Conservation (phyloP, 2,888 invertebrate genomes). For the Drosophila nr. perissopoda region DNA sequence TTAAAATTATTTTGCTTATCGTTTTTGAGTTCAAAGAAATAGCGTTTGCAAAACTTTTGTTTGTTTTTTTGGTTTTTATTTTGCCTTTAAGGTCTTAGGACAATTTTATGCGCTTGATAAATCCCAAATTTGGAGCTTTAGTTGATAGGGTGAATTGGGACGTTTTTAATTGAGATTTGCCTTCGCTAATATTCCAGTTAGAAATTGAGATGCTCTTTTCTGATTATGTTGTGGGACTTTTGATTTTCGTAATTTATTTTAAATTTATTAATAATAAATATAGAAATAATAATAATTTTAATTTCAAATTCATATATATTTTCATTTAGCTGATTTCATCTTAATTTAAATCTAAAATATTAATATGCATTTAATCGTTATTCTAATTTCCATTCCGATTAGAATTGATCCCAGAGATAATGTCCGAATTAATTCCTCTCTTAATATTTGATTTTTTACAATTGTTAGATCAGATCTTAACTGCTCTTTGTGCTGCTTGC, state of each 20-base stretch:
- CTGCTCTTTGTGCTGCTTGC: not conserved
- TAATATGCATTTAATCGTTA: not conserved
- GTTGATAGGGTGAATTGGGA: not conserved
- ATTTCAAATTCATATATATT: not conserved
- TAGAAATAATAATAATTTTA: not conserved
- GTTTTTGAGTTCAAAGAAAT: constrained; percentile 40
- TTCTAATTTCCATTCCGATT: not conserved
- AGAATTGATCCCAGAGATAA: not conserved
- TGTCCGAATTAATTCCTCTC: not conserved
- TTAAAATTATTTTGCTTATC: constrained; percentile 53
- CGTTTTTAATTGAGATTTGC: not conserved
- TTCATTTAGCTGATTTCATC: not conserved
- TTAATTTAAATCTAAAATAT: not conserved
- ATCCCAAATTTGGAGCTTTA: constrained; percentile 12
- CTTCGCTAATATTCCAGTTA: not conserved
- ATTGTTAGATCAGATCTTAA: constrained; percentile 12
- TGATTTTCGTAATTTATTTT: not conserved
- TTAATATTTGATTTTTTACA: not conserved
- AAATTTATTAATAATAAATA: not conserved
- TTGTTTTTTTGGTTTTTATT: not conserved
- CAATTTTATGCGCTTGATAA: constrained; percentile 28
- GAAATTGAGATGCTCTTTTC: not conserved
- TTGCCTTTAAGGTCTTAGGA: constrained; percentile 5
- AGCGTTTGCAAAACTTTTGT: constrained; percentile 14
- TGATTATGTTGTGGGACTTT: not conserved